phyloP scores from a whole-genome alignment of 2,888 invertebrate genomes.

The Campoletis raptor region DNA sequence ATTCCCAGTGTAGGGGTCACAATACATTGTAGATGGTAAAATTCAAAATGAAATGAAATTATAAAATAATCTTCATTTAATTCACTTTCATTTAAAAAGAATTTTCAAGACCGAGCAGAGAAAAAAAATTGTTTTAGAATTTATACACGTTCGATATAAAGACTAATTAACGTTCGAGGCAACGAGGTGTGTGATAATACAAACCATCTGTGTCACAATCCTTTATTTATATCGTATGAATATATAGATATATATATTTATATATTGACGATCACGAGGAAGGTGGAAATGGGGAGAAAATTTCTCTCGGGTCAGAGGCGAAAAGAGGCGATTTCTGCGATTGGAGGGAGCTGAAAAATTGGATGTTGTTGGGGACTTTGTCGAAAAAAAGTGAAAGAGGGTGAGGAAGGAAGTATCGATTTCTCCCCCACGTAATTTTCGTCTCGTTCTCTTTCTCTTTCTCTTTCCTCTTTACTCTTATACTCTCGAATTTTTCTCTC shows the following conservation, averaged over 20 bases:
- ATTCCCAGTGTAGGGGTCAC: too few species aligned
- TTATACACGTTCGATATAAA: not conserved
- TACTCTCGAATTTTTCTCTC: slow-evolving; percentile 52
- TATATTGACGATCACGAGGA: slow-evolving; percentile 17
- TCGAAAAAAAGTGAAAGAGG: slow-evolving; percentile 30
- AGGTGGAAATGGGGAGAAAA: slow-evolving; percentile 41
- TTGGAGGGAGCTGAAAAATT: slow-evolving; percentile 64
- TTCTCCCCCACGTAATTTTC: slow-evolving; percentile 45
- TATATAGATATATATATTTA: not conserved
- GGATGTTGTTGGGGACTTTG: slow-evolving; percentile 55
- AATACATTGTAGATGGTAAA: too few species aligned
- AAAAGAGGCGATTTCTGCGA: slow-evolving; percentile 55
- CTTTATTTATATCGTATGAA: not conserved
- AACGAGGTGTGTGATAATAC: slow-evolving; percentile 40
- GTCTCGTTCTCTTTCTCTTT: slow-evolving; percentile 34
- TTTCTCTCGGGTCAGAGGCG: slow-evolving; percentile 42
- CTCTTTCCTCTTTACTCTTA: slow-evolving; percentile 34
- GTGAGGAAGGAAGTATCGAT: slow-evolving; percentile 63
- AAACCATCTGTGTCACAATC: slow-evolving; percentile 28
- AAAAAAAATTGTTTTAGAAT: not conserved
- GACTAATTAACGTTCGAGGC: slow-evolving; percentile 58
- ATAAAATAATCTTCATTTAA: not conserved
- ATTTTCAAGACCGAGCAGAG: not conserved
- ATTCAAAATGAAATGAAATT: too few species aligned
- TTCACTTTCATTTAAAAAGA: not conserved